Evolutionary conservation across 1,140 invertebrate species (phyloP).

Genomic region (Drosophila kurseongensis): DNA sequence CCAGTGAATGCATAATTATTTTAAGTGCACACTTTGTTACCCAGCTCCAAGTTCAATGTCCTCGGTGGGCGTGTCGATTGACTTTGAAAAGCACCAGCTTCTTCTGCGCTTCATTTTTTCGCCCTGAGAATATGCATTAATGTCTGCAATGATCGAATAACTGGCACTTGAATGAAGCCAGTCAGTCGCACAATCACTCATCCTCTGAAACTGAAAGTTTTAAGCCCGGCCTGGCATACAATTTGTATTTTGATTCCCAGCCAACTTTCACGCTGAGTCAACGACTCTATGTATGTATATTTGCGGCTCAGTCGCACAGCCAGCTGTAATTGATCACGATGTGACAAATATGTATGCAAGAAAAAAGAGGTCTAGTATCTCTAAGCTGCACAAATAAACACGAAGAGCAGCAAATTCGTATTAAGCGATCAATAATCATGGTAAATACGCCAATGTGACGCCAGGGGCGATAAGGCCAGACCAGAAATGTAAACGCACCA

Average conservation of each 20-base stretch:
- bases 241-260: slow-evolving; percentile 35
- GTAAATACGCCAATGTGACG: slow-evolving; percentile 76
- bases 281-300: slow-evolving; percentile 20
- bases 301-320: slow-evolving; percentile 1
- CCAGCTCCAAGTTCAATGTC: slow-evolving; percentile 58
- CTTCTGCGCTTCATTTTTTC: slow-evolving; percentile 41
- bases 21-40: slow-evolving; percentile 7
- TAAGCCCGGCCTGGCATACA: slow-evolving; percentile 30
- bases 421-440: slow-evolving; percentile 82
- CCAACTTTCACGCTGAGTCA: slow-evolving; percentile 51
- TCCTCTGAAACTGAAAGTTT: slow-evolving; percentile 48
- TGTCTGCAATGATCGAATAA: slow-evolving; percentile 51
- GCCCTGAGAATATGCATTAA: slow-evolving; percentile 48
- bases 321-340: slow-evolving; percentile 66
- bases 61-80: slow-evolving; percentile 58
- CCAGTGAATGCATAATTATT: not conserved
- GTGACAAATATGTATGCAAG: slow-evolving; percentile 53
- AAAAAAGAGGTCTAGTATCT: slow-evolving; percentile 49
- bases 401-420: slow-evolving; percentile 58
- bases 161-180: slow-evolving; percentile 38
- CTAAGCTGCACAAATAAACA: slow-evolving; percentile 70
- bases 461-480: slow-evolving; percentile 64
- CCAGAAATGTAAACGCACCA: slow-evolving; percentile 67
- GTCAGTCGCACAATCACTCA: slow-evolving; percentile 35
- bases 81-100: slow-evolving; percentile 56